A percentile compares a stretch with the other conserved stretches of the same genome.
Conservation (phyloP, 2,797 vertebrate species). For the Falco cherrug region DNA sequence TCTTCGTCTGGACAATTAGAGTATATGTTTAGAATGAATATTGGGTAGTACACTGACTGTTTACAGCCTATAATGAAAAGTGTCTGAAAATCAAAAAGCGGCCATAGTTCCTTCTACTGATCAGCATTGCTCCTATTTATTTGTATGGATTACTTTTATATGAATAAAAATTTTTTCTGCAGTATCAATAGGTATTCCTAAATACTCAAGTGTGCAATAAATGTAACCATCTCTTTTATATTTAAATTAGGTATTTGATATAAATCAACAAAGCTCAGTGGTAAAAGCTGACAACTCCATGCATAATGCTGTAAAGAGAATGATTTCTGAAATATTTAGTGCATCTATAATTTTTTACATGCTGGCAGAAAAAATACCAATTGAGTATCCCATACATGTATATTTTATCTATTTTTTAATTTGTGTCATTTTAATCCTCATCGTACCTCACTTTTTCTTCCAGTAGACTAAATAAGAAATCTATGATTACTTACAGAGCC, state of each 20-base stretch:
- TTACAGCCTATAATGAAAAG: not conserved
- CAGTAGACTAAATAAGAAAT: slow-evolving; percentile 60
- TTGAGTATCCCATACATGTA: slow-evolving; percentile 1
- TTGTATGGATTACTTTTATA: slow-evolving; percentile 1
- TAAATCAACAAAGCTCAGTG: slow-evolving; percentile 38
- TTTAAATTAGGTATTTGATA: slow-evolving; percentile 56
- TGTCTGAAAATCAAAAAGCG: not conserved
- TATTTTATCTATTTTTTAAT: slow-evolving; percentile 47
- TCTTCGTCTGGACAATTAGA: not conserved
- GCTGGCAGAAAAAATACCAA: slow-evolving; percentile 4
- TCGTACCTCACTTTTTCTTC: slow-evolving; percentile 50
- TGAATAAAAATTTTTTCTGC: not conserved
- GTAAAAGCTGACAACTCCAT: slow-evolving; percentile 24
- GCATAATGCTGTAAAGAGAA: slow-evolving; percentile 33
- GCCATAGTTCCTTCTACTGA: not conserved
- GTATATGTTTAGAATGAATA: not conserved
- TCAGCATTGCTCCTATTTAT: not conserved
- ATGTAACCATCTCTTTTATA: slow-evolving; percentile 24
- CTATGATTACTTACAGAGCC: slow-evolving; percentile 73
- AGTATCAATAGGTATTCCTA: slow-evolving; percentile 22
- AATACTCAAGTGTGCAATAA: slow-evolving; percentile 21
- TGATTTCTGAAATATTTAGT: slow-evolving; percentile 33
- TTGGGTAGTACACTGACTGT: not conserved
- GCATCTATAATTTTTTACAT: slow-evolving; percentile 36
- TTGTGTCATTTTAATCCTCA: slow-evolving; percentile 50